Evolutionary conservation across 2,888 invertebrate species (phyloP).

Genomic region (Bugula neritina): DNA sequence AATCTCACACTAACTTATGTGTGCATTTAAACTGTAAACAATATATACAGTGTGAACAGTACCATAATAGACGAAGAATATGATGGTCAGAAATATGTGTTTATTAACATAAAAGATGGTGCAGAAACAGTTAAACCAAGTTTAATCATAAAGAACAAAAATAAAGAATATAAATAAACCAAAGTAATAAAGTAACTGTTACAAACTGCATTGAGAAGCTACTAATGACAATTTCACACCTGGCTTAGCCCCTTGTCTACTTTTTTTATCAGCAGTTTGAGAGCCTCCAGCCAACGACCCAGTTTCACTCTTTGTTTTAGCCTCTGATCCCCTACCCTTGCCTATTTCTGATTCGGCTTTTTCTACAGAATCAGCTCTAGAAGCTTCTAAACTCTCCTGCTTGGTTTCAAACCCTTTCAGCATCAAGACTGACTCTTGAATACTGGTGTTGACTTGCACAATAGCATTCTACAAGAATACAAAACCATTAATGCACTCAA

Average conservation of each 20-base stretch:
- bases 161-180: not conserved
- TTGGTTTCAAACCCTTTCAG: constrained; percentile 45
- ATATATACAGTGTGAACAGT: too few relatives aligned
- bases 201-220: too few relatives aligned
- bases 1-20: too few relatives aligned
- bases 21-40: too few relatives aligned
- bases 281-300: constrained; percentile 23
- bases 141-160: too few relatives aligned
- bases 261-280: constrained; percentile 13
- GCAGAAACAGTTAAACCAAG: too few relatives aligned
- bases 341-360: not conserved
- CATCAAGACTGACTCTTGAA: constrained; percentile 39
- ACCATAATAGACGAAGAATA: too few relatives aligned
- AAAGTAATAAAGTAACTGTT: too few relatives aligned
- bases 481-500: too few relatives aligned
- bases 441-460: constrained; percentile 41
- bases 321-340: constrained; percentile 5
- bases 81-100: too few relatives aligned
- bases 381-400: constrained; percentile 33
- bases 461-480: constrained; percentile 36
- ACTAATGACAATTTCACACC: not conserved
- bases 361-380: constrained; percentile 9
- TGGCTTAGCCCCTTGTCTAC: constrained; percentile 13
- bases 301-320: constrained; percentile 32
- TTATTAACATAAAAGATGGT: too few relatives aligned